Conservation (phyloP, 2,888 invertebrate genomes). For the Dolomedes plantarius region DNA sequence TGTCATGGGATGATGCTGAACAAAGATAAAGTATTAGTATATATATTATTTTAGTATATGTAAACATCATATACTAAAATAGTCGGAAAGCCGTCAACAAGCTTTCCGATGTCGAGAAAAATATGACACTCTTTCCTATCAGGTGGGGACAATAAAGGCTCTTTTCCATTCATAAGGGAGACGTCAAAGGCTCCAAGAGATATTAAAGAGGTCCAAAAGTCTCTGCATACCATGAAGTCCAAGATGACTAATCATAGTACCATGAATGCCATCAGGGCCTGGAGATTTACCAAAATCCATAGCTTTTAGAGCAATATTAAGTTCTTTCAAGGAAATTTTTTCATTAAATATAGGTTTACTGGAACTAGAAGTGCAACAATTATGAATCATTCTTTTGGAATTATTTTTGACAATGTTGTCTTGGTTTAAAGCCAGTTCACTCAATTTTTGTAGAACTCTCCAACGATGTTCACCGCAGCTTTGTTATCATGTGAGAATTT, state of each 20-base stretch:
- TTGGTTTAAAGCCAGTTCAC: background rate
- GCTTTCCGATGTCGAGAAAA: no score
- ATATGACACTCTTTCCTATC: no score
- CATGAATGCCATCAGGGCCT: background rate
- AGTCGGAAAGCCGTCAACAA: no score
- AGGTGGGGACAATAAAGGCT: no score
- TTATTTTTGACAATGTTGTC: background rate
- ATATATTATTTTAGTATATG: no score
- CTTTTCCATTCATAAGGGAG: background rate
- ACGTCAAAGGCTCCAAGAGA: background rate
- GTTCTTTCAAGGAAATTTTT: background rate
- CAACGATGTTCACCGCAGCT: background rate
- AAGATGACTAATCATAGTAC: background rate
- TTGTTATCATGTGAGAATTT: conserved; percentile 3
- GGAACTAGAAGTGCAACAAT: background rate
- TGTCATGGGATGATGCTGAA: no score
- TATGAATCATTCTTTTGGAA: background rate
- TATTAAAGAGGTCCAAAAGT: conserved; percentile 1
- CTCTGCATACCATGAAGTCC: background rate
- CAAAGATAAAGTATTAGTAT: no score
- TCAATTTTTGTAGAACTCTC: conserved; percentile 26
- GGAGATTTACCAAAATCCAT: background rate
- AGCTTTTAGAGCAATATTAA: background rate
- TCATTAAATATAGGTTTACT: background rate
- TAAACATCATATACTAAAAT: no score